phyloP scores from a whole-genome alignment of 2,113 vertebrate genomes.

The Nesoenas mayeri region DNA sequence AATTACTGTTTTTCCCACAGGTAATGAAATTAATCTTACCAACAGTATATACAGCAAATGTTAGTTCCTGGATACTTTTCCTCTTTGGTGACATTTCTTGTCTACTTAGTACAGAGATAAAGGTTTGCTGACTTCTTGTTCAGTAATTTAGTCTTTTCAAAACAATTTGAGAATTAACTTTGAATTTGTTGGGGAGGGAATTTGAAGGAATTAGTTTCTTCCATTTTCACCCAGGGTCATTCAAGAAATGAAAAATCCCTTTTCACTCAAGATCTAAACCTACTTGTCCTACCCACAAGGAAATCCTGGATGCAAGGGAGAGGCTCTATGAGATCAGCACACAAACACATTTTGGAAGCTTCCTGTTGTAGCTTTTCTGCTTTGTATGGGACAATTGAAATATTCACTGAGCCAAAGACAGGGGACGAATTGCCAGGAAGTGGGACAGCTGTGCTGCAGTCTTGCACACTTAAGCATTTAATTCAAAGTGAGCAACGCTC shows the following conservation, averaged over 20 bases:
- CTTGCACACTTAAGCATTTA: rapidly evolving
- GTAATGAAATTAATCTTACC: neutral
- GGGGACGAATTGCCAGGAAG: neutral
- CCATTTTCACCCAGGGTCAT: neutral
- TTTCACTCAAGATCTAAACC: neutral
- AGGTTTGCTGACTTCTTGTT: neutral
- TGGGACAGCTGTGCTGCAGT: neutral
- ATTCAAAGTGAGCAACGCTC: neutral
- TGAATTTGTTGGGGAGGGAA: neutral
- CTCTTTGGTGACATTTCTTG: neutral
- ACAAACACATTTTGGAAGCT: neutral
- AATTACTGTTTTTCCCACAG: neutral
- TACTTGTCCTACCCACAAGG: neutral
- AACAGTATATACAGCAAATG: neutral
- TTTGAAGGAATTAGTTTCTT: neutral
- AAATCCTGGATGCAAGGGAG: neutral
- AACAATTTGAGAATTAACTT: neutral
- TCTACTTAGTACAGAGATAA: neutral
- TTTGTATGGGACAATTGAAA: neutral
- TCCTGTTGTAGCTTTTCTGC: neutral
- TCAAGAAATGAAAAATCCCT: neutral
- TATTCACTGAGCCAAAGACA: neutral
- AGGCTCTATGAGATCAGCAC: neutral
- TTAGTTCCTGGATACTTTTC: neutral
- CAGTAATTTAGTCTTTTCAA: neutral